These are phyloP conservation scores for Chymomyza procnemis DNA, from an alignment of 2,888 invertebrate species.

Conservation along the genomic window DNA sequence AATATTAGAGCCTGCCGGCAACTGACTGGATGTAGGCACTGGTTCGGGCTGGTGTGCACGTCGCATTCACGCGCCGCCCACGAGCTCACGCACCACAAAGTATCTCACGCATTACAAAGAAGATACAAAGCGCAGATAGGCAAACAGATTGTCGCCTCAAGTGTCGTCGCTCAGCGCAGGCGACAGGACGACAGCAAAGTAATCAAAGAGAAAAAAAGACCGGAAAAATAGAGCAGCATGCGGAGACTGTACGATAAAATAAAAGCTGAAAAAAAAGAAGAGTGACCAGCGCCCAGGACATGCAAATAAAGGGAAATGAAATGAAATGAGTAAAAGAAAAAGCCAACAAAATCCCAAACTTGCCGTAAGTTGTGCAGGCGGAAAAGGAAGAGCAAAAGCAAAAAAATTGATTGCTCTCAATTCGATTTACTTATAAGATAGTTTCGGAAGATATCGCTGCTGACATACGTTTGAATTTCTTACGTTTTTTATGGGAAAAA, in stretches of 20 bases:
- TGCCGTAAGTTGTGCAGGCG: too few relatives aligned
- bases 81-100: background rate
- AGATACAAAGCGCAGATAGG: conserved; percentile 52
- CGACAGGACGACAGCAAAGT: background rate
- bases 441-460: background rate
- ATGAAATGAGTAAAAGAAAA: background rate
- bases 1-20: conserved; percentile 54
- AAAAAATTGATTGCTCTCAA: background rate
- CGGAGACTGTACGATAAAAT: background rate
- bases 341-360: too few relatives aligned
- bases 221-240: background rate
- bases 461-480: background rate
- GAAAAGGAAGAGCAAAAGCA: too few relatives aligned
- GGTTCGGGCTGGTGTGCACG: conserved; percentile 20
- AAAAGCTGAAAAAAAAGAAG: background rate
- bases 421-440: background rate
- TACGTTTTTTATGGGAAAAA: too few relatives aligned
- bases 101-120: conserved; percentile 18
- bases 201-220: background rate
- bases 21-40: too few relatives aligned
- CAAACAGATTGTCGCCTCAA: conserved; percentile 69
- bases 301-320: conserved; percentile 1
- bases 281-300: background rate
- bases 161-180: conserved; percentile 42
- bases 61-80: conserved; percentile 23